These are phyloP conservation scores for Drosophila kohkoa DNA, from an alignment of 1,140 invertebrate species.

Conservation along the genomic window DNA sequence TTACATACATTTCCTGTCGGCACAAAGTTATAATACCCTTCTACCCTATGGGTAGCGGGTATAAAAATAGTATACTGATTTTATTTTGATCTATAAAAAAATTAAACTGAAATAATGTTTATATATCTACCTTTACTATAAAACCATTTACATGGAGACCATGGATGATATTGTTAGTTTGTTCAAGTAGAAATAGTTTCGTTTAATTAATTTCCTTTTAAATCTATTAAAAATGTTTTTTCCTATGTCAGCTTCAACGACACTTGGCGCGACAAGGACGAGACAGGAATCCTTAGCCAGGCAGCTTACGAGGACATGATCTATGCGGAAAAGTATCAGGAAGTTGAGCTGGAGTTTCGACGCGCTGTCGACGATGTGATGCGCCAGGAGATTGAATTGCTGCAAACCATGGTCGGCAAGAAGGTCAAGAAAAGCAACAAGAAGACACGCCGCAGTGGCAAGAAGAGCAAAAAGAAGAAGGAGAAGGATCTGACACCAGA, in stretches of 20 bases:
- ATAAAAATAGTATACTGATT: too few species aligned
- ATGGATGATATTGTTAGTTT: too few species aligned
- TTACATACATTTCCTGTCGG: too few species aligned
- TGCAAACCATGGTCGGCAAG: slow-evolving; percentile 92
- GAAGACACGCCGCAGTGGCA: slow-evolving; percentile 92
- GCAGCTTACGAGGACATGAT: slow-evolving; percentile 93
- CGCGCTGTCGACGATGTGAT: slow-evolving; percentile 94
- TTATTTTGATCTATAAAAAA: slow-evolving; percentile 1
- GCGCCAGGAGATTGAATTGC: slow-evolving; percentile 91
- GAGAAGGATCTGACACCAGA: slow-evolving; percentile 98
- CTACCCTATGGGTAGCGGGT: too few species aligned
- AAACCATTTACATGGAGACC: too few species aligned
- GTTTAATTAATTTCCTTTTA: too few species aligned
- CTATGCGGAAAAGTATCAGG: slow-evolving; percentile 91
- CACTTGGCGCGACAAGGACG: slow-evolving; percentile 93
- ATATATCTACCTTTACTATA: too few species aligned
- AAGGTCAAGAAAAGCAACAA: slow-evolving; percentile 92
- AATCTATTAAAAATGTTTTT: background rate
- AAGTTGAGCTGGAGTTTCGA: slow-evolving; percentile 94
- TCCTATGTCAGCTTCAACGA: slow-evolving; percentile 87
- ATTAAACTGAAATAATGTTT: too few species aligned
- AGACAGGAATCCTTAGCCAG: slow-evolving; percentile 88
- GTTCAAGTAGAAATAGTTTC: too few species aligned
- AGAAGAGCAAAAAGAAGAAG: slow-evolving; percentile 96
- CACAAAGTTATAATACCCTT: too few species aligned